Conservation (phyloP, 2,113 vertebrate genomes). For the Empidonax alnorum region DNA sequence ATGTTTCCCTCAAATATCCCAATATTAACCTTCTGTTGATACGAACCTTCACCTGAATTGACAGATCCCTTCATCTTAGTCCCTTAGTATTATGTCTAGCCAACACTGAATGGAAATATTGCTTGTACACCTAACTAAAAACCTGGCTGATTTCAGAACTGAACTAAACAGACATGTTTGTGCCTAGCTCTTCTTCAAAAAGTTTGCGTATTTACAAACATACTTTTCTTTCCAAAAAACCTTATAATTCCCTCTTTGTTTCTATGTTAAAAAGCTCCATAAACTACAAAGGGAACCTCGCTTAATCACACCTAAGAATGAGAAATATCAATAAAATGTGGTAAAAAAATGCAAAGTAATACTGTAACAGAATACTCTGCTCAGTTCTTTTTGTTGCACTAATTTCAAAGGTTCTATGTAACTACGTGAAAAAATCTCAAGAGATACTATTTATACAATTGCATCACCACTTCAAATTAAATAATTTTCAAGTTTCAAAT, state of each 20-base stretch:
- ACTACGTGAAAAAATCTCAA: not conserved
- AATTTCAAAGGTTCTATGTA: not conserved
- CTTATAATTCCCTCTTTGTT: not conserved
- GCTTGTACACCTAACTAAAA: not conserved
- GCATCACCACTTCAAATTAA: not conserved
- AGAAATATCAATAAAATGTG: not conserved
- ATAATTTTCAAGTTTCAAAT: not conserved
- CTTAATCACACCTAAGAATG: not conserved
- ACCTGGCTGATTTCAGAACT: not conserved
- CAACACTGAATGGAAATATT: not conserved
- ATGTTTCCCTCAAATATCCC: not conserved
- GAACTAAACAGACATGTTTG: not conserved
- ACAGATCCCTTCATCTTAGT: not conserved
- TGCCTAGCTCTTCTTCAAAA: not conserved
- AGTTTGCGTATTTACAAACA: not conserved
- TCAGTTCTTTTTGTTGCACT: not conserved
- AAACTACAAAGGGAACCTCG: not conserved
- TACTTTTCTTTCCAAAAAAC: not conserved
- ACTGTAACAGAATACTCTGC: not conserved
- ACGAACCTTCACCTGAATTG: not conserved
- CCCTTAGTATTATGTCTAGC: not conserved
- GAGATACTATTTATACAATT: not conserved
- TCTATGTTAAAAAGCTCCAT: not conserved
- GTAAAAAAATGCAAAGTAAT: not conserved
- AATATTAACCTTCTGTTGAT: not conserved